Base-by-base conservation (phyloP, 2,797 vertebrate species). In the Tenualosa ilisha region DNA sequence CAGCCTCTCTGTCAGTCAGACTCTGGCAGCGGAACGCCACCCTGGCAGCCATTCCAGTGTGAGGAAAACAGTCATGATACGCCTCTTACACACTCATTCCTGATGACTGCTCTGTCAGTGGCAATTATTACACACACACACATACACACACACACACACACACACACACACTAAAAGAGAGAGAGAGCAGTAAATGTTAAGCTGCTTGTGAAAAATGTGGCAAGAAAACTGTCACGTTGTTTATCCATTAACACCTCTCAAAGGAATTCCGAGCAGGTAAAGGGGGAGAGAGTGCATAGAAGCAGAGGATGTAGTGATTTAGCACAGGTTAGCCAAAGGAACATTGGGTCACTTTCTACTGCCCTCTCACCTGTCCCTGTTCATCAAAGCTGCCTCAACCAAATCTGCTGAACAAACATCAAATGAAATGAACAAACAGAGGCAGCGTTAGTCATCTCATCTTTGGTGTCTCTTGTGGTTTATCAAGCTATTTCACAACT, bases 31-130 rank as follows among this genome's bases (percentile, higher is more conserved):
- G 13, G 37, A 79, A 43, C 40, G 17, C 6, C 20, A 9, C 40
- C 6, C 72, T 46, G 72, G 40, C 72, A 79, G 72, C 40, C 72
- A 46, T 79, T 79, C 0, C 72, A 79, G 72, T 46, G 72, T 46
- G 72, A 79, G 72, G 72, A 46, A 79, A 79, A 79, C 17, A 46
- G 72, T 79, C 72, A 79, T 40, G 72, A 79, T 79, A 79, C 17
- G 40, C 72, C 40, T 20, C 72, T 79, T 40, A 79, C 72, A 20
- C 72, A 46, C 72, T 79, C 26, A 79, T 43, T 43, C 72, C 72
- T n/a, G 40, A 79, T 79, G 72, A 79, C 72, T 79, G 72, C 72
- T 79, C 72, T 79, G 72, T 79, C 72, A 46, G 37, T 79, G 72
- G 72, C 72, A 79, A 79, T 79, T 79, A 79, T 79, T 79, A 46